Conservation (phyloP, 2,797 vertebrate species). For the Gobionotothen gibberifrons region DNA sequence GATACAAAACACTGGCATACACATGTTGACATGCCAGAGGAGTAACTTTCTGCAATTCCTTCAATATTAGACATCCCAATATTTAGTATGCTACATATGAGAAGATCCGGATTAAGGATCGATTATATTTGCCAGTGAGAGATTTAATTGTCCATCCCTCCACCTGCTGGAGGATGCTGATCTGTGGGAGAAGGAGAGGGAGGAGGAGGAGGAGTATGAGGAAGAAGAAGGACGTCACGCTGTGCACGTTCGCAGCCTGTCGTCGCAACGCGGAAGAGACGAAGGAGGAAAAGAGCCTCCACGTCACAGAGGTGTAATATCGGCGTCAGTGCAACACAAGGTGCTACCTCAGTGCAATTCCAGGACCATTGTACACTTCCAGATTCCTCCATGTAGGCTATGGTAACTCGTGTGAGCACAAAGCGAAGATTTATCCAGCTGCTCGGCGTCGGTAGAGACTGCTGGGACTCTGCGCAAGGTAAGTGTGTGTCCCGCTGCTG, state of each 20-base stretch:
- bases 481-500: constrained; percentile 52
- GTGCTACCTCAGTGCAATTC: constrained; percentile 45
- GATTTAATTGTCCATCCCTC: neutral
- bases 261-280: constrained; percentile 82
- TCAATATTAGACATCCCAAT: too few relatives aligned
- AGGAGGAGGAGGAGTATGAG: constrained; percentile 30
- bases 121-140: neutral
- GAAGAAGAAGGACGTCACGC: constrained; percentile 62
- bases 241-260: constrained; percentile 48
- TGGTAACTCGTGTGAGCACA: neutral
- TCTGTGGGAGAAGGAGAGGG: neutral
- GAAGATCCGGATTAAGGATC: neutral
- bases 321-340: constrained; percentile 67
- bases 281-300: constrained; percentile 69
- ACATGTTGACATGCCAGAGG: neutral
- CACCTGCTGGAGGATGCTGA: constrained; percentile 62
- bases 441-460: constrained; percentile 45
- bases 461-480: constrained; percentile 64
- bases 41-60: neutral
- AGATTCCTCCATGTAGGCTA: neutral
- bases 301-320: constrained; percentile 85
- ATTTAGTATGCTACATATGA: neutral
- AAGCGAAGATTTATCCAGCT: neutral
- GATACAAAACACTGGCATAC: too few relatives aligned
- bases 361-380: neutral